A percentile compares a stretch with the other conserved stretches of the same genome.
These are phyloP conservation scores for Ectropis grisescens DNA, from an alignment of 1,140 invertebrate species.

Conservation along the genomic window DNA sequence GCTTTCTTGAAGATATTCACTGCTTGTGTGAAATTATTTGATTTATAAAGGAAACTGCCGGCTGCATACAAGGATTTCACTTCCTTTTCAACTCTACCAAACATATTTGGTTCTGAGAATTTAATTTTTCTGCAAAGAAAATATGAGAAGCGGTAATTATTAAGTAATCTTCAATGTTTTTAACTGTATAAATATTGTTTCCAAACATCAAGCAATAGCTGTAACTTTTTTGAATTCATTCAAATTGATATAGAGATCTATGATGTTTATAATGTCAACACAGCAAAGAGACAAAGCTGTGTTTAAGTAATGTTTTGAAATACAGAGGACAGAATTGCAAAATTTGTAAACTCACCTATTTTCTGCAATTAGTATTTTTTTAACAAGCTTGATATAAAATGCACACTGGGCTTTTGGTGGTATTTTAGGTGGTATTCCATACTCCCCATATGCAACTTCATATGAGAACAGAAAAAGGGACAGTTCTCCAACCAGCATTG, in stretches of 20 bases:
- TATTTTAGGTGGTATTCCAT: conserved; percentile 53
- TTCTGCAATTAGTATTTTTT: conserved; percentile 35
- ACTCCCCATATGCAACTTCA: conserved; percentile 59
- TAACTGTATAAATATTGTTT: no score
- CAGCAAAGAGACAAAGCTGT: no score
- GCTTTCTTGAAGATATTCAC: conserved; percentile 43
- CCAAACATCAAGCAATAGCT: no score
- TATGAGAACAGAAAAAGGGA: conserved; percentile 53
- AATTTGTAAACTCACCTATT: conserved; percentile 51
- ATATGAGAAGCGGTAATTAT: no score
- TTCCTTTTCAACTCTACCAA: conserved; percentile 40
- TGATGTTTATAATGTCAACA: no score
- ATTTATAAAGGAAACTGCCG: conserved; percentile 33
- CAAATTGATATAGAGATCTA: no score
- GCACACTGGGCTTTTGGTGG: conserved; percentile 53
- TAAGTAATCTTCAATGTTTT: no score
- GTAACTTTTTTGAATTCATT: no score
- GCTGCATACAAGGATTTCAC: conserved; percentile 39
- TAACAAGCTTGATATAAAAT: conserved; percentile 51
- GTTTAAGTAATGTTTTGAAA: no score
- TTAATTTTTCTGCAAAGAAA: conserved; percentile 40
- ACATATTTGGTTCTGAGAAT: conserved; percentile 41
- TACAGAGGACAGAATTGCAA: no score
- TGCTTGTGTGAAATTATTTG: conserved; percentile 33
- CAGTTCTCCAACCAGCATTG: conserved; percentile 58